Conservation (phyloP, 2,888 invertebrate species). For the Drosophila lutescens region DNA sequence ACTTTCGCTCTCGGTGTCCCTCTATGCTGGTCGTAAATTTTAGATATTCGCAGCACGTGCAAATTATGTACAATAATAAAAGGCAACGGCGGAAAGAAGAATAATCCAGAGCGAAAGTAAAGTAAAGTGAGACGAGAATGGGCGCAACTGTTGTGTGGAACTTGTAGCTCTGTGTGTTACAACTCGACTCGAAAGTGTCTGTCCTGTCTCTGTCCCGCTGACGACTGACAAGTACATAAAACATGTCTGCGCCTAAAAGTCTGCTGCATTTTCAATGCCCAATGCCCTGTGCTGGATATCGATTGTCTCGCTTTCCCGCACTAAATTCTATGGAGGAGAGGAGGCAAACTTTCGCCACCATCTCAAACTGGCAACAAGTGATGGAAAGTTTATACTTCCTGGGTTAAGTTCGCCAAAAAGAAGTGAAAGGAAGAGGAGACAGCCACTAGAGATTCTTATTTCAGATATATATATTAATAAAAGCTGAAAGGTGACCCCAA, state of each 20-base stretch:
- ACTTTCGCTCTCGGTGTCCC: slow-evolving; percentile 61
- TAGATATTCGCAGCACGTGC: slow-evolving; percentile 80
- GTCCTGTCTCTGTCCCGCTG: slow-evolving; percentile 25
- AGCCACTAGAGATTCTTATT: too few relatives aligned
- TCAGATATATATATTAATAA: too few relatives aligned
- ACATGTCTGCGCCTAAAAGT: slow-evolving; percentile 78
- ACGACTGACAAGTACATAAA: slow-evolving; percentile 73
- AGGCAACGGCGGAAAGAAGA: slow-evolving; percentile 20
- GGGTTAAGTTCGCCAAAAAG: background rate
- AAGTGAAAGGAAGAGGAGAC: background rate
- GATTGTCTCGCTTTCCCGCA: slow-evolving; percentile 12
- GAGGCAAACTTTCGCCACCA: background rate
- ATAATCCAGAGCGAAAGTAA: slow-evolving; percentile 55
- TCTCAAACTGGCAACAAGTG: slow-evolving; percentile 34
- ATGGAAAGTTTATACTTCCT: slow-evolving; percentile 34
- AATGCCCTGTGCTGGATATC: slow-evolving; percentile 21
- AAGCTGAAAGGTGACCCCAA: too few relatives aligned
- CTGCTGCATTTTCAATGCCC: slow-evolving; percentile 63
- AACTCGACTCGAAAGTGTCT: slow-evolving; percentile 2
- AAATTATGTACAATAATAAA: slow-evolving; percentile 76
- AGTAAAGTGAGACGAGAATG: slow-evolving; percentile 59
- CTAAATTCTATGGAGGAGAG: background rate
- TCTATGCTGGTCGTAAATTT: slow-evolving; percentile 68
- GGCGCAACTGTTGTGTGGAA: slow-evolving; percentile 31
- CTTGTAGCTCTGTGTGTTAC: slow-evolving; percentile 25